Conservation (phyloP, 37 sponge, comb jelly and placozoan species). For the Geodia barretti region DNA sequence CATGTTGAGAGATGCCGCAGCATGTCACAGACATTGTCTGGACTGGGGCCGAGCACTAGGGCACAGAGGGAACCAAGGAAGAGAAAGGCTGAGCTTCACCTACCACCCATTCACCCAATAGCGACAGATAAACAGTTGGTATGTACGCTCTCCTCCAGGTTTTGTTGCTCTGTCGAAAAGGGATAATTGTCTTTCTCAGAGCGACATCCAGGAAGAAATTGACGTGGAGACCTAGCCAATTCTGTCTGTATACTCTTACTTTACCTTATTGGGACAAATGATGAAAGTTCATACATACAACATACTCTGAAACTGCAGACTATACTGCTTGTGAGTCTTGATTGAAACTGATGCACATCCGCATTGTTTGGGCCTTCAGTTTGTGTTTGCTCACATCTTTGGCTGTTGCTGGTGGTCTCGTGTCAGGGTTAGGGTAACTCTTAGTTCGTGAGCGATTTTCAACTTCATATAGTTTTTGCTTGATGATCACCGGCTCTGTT, state of each 20-base stretch:
- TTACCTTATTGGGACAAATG: not conserved
- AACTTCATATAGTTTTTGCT: not conserved
- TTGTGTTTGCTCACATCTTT: not conserved
- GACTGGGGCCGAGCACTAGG: not conserved
- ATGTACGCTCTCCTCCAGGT: no score
- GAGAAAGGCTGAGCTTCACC: not conserved
- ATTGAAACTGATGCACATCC: not conserved
- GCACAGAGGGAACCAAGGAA: not conserved
- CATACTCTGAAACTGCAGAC: not conserved
- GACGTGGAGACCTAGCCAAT: slow-evolving; percentile 22
- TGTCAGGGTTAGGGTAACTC: not conserved
- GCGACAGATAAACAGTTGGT: no score
- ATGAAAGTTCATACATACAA: not conserved
- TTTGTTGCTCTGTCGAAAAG: no score
- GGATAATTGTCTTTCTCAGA: not conserved
- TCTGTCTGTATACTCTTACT: no score
- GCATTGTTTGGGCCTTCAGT: not conserved
- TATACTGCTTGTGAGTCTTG: not conserved
- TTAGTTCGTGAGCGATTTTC: not conserved
- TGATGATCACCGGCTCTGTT: not conserved
- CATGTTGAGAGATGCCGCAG: not conserved
- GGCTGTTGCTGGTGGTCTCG: not conserved
- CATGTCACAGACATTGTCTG: not conserved
- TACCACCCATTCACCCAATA: slow-evolving; percentile 8
- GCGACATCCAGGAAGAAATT: slow-evolving; percentile 45